Evolutionary conservation across 2,888 invertebrate genomes (phyloP).

Genomic region (Dasypogon diadema): DNA sequence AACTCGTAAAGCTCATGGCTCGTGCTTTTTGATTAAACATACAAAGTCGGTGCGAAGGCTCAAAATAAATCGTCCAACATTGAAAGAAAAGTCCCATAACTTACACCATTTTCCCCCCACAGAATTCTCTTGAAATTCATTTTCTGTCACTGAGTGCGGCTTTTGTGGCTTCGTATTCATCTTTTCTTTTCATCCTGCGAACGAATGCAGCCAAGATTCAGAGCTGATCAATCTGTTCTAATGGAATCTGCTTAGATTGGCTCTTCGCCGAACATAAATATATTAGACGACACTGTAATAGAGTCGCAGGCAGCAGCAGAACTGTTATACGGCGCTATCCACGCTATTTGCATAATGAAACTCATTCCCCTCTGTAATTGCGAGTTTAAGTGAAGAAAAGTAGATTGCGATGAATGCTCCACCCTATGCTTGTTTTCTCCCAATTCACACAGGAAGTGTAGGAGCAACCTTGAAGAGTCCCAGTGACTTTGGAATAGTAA

Average conservation of each 20-base stretch:
- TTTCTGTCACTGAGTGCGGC: background rate
- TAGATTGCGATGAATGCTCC: too few species aligned
- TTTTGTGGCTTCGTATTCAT: background rate
- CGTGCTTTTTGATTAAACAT: constrained; percentile 21
- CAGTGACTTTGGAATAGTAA: too few species aligned
- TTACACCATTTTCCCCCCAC: background rate
- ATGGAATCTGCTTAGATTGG: constrained; percentile 23
- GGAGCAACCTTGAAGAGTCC: too few species aligned
- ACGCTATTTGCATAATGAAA: constrained; percentile 14
- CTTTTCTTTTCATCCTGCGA: background rate
- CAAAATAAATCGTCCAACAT: constrained; percentile 21
- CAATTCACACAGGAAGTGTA: too few species aligned
- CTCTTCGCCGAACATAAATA: constrained; percentile 13
- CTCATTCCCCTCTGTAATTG: background rate
- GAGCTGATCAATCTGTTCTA: constrained; percentile 8
- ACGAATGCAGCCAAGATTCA: background rate
- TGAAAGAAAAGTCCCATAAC: too few species aligned
- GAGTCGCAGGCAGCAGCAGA: constrained; percentile 12
- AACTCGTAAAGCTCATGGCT: constrained; percentile 19
- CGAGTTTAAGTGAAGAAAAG: too few species aligned
- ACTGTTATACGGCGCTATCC: constrained; percentile 6
- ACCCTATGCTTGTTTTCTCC: too few species aligned
- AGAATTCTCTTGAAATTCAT: background rate
- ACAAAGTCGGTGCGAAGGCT: constrained; percentile 1
- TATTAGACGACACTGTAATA: constrained; percentile 12